These are phyloP conservation scores for Pristionchus exspectatus DNA, from an alignment of 2,888 invertebrate species.

Conservation along the genomic window DNA sequence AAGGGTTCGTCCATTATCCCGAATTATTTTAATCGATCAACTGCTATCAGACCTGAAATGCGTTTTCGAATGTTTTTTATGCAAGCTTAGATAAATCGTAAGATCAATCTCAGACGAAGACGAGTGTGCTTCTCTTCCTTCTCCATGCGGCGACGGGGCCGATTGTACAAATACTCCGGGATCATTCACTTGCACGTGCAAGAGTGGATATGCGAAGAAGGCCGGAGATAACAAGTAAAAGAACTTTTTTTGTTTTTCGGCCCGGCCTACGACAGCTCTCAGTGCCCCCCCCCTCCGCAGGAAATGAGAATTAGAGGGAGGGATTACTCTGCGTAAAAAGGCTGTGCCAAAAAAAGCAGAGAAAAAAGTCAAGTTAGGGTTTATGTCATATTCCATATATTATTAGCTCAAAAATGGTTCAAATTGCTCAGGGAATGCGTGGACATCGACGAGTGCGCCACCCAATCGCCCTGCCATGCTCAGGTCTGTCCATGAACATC, in stretches of 20 bases:
- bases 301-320: too few relatives aligned
- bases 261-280: too few relatives aligned
- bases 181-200: conserved; percentile 36
- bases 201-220: conserved; percentile 41
- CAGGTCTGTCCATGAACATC: neutral
- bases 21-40: too few relatives aligned
- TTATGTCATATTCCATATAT: neutral
- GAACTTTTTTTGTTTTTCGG: too few relatives aligned
- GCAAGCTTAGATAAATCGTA: neutral
- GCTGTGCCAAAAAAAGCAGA: neutral
- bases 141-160: conserved; percentile 36
- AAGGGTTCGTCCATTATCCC: neutral
- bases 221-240: neutral
- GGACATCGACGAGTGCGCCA: conserved; percentile 49
- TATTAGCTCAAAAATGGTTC: neutral
- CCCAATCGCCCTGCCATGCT: neutral
- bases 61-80: too few relatives aligned
- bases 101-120: conserved; percentile 9
- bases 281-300: too few relatives aligned
- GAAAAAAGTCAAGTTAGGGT: too few relatives aligned
- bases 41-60: too few relatives aligned
- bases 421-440: conserved; percentile 30
- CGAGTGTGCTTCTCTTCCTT: neutral
- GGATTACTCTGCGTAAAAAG: too few relatives aligned
- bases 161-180: conserved; percentile 52